A percentile compares a stretch with the other conserved stretches of the same genome.
Conservation (phyloP, 2,113 vertebrate species). For the Phalacrocorax aristotelis region DNA sequence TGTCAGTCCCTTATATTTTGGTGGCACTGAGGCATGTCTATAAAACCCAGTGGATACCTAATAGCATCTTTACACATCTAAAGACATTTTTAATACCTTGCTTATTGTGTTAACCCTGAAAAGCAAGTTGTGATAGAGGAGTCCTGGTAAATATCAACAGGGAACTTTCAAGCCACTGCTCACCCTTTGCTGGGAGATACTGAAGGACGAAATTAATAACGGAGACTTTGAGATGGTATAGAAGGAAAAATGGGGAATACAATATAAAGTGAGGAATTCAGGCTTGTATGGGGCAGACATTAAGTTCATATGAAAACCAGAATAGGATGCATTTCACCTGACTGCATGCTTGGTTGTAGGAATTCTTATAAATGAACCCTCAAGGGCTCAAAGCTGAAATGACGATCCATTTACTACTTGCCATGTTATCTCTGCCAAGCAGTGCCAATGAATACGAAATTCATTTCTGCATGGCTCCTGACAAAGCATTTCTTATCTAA, state of each 20-base stretch:
- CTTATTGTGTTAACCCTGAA: neutral
- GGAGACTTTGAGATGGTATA: neutral
- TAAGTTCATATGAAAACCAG: neutral
- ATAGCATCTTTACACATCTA: neutral
- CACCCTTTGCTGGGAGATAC: neutral
- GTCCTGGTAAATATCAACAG: neutral
- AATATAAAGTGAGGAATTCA: neutral
- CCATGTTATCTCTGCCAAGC: neutral
- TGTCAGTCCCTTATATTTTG: neutral
- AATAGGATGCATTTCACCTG: neutral
- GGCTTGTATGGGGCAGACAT: neutral
- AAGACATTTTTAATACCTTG: neutral
- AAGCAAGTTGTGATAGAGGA: neutral
- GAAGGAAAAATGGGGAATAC: neutral
- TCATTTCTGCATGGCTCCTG: neutral
- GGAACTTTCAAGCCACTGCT: neutral
- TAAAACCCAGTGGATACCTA: neutral
- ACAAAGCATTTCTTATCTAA: neutral
- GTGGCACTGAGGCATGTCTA: neutral
- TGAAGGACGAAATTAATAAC: neutral
- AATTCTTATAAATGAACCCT: neutral
- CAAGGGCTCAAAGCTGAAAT: neutral
- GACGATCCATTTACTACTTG: neutral
- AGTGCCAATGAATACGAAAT: neutral
- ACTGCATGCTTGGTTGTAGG: neutral